Evolutionary conservation across 2,113 vertebrate genomes (phyloP), one percentile per base, ranked within the genome.

Genomic region (Apaloderma vittatum): DNA sequence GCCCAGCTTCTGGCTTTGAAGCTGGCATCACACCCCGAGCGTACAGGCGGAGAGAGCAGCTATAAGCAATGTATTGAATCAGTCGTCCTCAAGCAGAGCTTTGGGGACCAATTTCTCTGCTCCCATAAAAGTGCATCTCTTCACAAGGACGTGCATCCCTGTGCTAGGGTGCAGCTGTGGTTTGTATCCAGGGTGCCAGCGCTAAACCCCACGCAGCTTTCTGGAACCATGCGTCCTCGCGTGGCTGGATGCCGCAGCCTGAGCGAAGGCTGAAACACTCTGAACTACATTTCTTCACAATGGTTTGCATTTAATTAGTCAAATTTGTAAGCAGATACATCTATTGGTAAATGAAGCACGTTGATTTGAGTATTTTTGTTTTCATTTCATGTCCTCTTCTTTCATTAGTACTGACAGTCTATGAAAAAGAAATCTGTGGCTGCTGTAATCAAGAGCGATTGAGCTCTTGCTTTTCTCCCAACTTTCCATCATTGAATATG

Each of bases 401-500:
- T 86, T 92, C 61, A 77, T 93, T 94, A 90, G n/a, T 32, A 54
- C 61, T 78, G 91, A 70, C 93, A 92, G 82, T 32, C 79, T 78
- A 71, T 67, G 72, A 94, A 95, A 96, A 94, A 92, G 75, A 81
- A 95, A 93, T 91, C 79, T 87, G 67, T 82, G 84, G 32, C 62
- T 90, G 74, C 90, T 93, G 61, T 94, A 92, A 95, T 93, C 90
- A 92, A 84, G 65, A 81, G 52, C 86, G 83, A 96, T 85, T 77
- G 75, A 92, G 70, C 66, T 88, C 74, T 94, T 82, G 68, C 90
- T 80, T 95, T 93, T 92, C 93, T 91, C 76, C 61, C 76, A 63
- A 19, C 40, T 91, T 92, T 59, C 82, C 86, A 58, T 93, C 76
- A 97, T 34, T 91, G 94, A 49, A 59, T 92, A 81, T 91, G 94